Percentiles rank a stretch among this genome's conserved stretches.
phyloP scores from a whole-genome alignment of 2,113 vertebrate species.

The Nothoprocta perdicaria region DNA sequence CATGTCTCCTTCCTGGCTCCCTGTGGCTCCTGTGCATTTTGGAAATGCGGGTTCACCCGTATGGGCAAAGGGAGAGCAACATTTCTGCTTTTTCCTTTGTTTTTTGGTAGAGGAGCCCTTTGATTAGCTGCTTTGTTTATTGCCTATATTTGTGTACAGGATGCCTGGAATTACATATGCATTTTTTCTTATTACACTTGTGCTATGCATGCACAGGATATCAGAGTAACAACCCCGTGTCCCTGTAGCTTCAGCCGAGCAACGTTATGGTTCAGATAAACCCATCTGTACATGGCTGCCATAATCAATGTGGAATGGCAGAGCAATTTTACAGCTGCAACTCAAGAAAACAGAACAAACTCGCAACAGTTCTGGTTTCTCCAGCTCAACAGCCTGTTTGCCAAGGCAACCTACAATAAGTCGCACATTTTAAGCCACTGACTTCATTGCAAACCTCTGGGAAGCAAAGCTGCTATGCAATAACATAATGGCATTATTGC shows the following conservation, averaged over 20 bases:
- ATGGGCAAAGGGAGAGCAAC: background rate
- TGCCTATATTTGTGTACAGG: slow-evolving; percentile 20
- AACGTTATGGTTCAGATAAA: slow-evolving; percentile 67
- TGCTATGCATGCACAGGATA: background rate
- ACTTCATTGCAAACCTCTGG: slow-evolving; percentile 65
- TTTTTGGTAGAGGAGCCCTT: background rate
- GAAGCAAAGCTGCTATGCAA: slow-evolving; percentile 69
- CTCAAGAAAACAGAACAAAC: background rate
- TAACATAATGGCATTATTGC: slow-evolving; percentile 72
- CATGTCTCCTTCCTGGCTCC: background rate
- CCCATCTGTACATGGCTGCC: slow-evolving; percentile 67
- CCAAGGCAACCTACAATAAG: slow-evolving; percentile 38
- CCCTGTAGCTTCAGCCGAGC: slow-evolving; percentile 61
- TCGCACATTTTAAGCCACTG: slow-evolving; percentile 49
- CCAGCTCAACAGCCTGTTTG: slow-evolving; percentile 55
- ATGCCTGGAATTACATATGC: background rate
- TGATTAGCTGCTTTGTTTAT: background rate
- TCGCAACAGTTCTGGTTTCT: slow-evolving; percentile 26
- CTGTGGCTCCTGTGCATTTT: background rate
- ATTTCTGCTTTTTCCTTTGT: background rate
- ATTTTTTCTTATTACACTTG: background rate
- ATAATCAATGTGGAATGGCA: slow-evolving; percentile 73
- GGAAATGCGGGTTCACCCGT: slow-evolving; percentile 27
- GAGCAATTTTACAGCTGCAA: slow-evolving; percentile 67
- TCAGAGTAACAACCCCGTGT: slow-evolving; percentile 7